phyloP scores from a whole-genome alignment of 1,140 invertebrate genomes.

The Ostrea edulis region DNA sequence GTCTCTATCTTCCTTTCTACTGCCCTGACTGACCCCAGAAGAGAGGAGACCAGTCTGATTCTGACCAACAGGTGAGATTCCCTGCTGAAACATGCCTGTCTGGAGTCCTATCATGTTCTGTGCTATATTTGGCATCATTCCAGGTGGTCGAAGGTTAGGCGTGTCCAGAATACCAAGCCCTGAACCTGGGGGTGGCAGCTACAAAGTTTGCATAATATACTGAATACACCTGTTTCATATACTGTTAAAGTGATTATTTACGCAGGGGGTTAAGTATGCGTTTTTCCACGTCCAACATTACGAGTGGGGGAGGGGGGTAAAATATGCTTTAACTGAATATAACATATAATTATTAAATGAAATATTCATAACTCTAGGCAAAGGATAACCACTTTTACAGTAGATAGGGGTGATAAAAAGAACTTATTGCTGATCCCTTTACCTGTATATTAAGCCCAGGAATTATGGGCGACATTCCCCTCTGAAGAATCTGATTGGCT shows the following conservation, averaged over 20 bases:
- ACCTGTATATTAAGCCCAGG: slow-evolving; percentile 10
- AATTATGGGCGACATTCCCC: slow-evolving; percentile 6
- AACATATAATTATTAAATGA: too few relatives aligned
- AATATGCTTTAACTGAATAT: too few relatives aligned
- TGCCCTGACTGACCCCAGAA: slow-evolving; percentile 18
- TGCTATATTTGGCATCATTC: neutral
- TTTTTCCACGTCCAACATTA: too few relatives aligned
- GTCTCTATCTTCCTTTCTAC: slow-evolving; percentile 46
- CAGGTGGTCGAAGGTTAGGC: neutral
- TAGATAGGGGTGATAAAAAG: neutral
- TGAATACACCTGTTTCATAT: neutral
- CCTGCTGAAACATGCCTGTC: slow-evolving; percentile 1
- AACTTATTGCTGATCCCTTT: neutral
- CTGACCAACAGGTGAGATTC: slow-evolving; percentile 11
- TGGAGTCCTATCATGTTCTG: slow-evolving; percentile 21
- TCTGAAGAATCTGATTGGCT: slow-evolving; percentile 18
- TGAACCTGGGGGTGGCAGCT: slow-evolving; percentile 20
- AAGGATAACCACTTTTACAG: too few relatives aligned
- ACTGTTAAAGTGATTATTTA: too few relatives aligned
- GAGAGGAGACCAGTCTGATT: neutral
- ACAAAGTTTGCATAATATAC: neutral
- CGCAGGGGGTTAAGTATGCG: too few relatives aligned
- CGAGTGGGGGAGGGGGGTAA: too few relatives aligned
- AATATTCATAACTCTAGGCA: too few relatives aligned
- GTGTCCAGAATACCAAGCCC: slow-evolving; percentile 11